These are phyloP conservation scores for Drosophila eugracilis DNA, from an alignment of 1,140 invertebrate species.

Conservation along the genomic window DNA sequence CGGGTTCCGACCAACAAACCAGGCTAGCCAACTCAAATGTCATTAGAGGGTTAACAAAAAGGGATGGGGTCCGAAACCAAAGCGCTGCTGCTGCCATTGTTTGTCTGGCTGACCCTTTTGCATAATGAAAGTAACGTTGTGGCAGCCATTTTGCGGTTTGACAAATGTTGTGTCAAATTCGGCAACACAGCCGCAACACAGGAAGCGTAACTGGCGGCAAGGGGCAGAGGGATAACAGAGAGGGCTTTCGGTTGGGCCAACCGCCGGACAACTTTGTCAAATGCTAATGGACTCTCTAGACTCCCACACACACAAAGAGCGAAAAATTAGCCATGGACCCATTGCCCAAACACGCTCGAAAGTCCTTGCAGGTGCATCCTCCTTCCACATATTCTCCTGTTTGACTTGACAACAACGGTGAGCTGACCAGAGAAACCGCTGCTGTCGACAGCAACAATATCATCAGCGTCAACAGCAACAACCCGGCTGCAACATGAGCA, in stretches of 20 bases:
- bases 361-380: constrained; percentile 44
- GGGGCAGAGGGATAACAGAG: background rate
- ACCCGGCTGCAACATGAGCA: constrained; percentile 72
- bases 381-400: constrained; percentile 27
- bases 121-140: constrained; percentile 82
- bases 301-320: constrained; percentile 41
- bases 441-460: constrained; percentile 82
- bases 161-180: constrained; percentile 83
- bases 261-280: constrained; percentile 77
- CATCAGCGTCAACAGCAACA: constrained; percentile 66
- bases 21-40: constrained; percentile 60
- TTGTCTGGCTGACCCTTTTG: constrained; percentile 73
- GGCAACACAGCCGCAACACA: constrained; percentile 68
- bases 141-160: constrained; percentile 80
- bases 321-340: constrained; percentile 67
- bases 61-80: constrained; percentile 8
- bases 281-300: constrained; percentile 74
- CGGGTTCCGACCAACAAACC: constrained; percentile 34
- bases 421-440: constrained; percentile 78
- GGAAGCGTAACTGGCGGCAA: background rate
- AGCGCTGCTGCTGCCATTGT: constrained; percentile 28
- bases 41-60: constrained; percentile 40
- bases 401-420: constrained; percentile 71
- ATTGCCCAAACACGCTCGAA: constrained; percentile 30
- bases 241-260: constrained; percentile 17